Evolutionary conservation across 2,113 vertebrate species (phyloP).

Genomic region (Eubucco bourcierii): DNA sequence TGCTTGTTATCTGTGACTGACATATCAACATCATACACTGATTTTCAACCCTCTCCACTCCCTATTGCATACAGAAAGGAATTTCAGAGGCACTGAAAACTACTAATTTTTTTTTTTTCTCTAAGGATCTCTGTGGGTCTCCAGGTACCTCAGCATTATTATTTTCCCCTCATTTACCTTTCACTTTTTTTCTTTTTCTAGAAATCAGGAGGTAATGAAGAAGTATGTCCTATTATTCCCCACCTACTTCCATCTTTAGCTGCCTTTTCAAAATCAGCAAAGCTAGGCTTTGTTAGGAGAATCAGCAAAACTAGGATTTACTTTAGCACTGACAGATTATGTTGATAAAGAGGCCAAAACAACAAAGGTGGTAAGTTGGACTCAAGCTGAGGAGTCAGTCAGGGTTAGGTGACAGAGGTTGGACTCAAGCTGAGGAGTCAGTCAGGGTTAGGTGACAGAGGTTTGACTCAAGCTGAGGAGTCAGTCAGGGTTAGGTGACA

Average conservation of each 20-base stretch:
- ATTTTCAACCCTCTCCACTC: slow-evolving; percentile 8
- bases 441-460: no score
- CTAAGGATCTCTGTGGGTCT: neutral
- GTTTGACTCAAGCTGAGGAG: no score
- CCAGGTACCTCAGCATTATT: neutral
- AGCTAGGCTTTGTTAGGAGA: neutral
- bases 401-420: no score
- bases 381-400: no score
- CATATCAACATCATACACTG: slow-evolving; percentile 50
- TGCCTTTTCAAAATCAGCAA: neutral
- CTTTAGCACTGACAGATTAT: neutral
- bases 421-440: no score
- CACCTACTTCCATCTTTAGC: neutral
- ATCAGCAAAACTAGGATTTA: neutral
- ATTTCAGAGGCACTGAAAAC: slow-evolving; percentile 24
- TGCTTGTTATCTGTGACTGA: slow-evolving; percentile 73
- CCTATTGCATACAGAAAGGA: neutral
- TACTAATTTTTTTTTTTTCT: neutral
- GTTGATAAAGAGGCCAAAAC: neutral
- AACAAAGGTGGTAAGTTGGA: neutral
- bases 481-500: no score
- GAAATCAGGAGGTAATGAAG: neutral
- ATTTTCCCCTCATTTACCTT: neutral
- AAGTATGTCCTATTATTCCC: neutral
- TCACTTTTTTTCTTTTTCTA: neutral